Conservation (phyloP, 1,140 invertebrate species). For the Drosophila elegans region DNA sequence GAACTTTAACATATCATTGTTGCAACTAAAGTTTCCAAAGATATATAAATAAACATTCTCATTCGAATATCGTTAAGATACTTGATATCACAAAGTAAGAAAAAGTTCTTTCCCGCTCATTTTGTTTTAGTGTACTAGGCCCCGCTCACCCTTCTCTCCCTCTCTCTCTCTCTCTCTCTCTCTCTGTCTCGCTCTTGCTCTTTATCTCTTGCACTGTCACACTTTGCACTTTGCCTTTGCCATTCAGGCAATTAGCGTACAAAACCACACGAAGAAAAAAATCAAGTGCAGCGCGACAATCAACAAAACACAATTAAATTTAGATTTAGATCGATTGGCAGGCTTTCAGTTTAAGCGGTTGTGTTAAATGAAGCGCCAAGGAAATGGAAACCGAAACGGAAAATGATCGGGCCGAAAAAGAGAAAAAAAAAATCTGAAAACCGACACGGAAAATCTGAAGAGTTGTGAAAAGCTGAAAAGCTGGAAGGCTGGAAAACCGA, state of each 20-base stretch:
- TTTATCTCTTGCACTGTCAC: slow-evolving; percentile 41
- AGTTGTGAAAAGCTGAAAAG: slow-evolving; percentile 2
- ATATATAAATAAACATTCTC: too few species aligned
- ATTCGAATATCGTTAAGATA: too few species aligned
- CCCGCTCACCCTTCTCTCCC: slow-evolving; percentile 9
- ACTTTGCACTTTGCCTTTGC: slow-evolving; percentile 61
- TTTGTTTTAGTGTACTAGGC: slow-evolving; percentile 12
- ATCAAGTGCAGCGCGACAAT: slow-evolving; percentile 39
- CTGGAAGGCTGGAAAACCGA: slow-evolving; percentile 6
- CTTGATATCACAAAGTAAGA: too few species aligned
- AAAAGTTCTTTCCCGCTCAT: not conserved
- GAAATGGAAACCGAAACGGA: slow-evolving; percentile 33
- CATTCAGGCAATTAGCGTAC: slow-evolving; percentile 47
- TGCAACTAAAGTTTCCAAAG: too few species aligned
- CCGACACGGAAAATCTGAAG: not conserved
- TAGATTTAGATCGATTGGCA: slow-evolving; percentile 4
- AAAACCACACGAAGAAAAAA: slow-evolving; percentile 27
- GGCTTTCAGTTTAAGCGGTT: slow-evolving; percentile 25
- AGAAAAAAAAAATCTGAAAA: not conserved
- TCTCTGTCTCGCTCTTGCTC: slow-evolving; percentile 8
- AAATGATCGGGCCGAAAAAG: not conserved
- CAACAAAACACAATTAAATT: slow-evolving; percentile 2
- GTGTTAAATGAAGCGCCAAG: slow-evolving; percentile 42
- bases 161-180: not conserved
- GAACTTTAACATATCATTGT: too few species aligned